phyloP scores from a whole-genome alignment of 1,140 invertebrate species.

The Eumaeus atala region DNA sequence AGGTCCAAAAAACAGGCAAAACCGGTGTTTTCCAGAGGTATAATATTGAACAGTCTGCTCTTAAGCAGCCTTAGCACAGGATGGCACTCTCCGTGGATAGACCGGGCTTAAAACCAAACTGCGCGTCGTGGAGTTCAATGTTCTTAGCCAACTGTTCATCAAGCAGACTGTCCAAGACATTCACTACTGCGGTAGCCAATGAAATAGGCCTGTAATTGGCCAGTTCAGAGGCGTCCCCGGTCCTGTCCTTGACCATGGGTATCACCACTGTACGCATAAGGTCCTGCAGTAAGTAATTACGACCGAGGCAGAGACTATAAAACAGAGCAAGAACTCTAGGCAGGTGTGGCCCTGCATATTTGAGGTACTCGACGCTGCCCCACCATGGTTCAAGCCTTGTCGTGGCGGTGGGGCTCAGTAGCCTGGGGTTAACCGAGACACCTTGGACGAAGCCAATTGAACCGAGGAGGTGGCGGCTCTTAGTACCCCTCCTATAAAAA shows the following conservation, averaged over 20 bases:
- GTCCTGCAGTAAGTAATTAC: neutral
- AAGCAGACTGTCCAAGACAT: neutral
- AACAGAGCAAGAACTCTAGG: constrained; percentile 5
- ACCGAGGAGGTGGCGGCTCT: too few relatives aligned
- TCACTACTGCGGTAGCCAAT: neutral
- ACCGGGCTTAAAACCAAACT: neutral
- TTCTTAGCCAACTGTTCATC: neutral
- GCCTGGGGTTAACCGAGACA: too few relatives aligned
- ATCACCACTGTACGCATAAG: constrained; percentile 7
- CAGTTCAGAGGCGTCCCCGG: neutral
- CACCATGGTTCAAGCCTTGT: too few relatives aligned
- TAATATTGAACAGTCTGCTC: constrained; percentile 4
- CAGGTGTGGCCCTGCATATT: neutral
- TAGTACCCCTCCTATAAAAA: too few relatives aligned
- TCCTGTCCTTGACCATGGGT: constrained; percentile 11
- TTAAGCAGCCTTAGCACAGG: neutral
- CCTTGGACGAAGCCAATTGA: too few relatives aligned
- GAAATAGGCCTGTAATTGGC: neutral
- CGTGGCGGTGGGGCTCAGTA: too few relatives aligned
- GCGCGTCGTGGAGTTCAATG: neutral
- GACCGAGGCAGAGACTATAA: neutral
- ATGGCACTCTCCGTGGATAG: neutral
- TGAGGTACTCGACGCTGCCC: neutral
- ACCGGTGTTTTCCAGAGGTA: constrained; percentile 2
- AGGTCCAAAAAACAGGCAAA: constrained; percentile 9